A percentile compares a stretch with the other conserved stretches of the same genome.
phyloP scores from a whole-genome alignment of 2,888 invertebrate species.

The Colostygia pectinataria region DNA sequence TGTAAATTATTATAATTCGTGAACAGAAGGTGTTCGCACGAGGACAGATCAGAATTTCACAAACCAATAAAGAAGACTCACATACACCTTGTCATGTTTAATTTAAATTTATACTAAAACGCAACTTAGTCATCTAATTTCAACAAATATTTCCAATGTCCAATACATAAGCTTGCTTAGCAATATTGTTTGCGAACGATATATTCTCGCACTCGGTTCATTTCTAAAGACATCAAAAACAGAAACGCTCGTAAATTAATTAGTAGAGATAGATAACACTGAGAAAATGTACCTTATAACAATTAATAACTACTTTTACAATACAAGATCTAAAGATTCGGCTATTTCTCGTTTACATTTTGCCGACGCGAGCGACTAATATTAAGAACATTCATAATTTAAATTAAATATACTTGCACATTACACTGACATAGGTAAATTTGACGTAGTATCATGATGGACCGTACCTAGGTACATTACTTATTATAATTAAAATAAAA shows the following conservation, averaged over 20 bases:
- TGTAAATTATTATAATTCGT: conserved; percentile 72
- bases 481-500: not conserved
- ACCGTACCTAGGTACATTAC: too few relatives aligned
- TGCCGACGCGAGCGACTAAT: conserved; percentile 14
- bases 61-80: conserved; percentile 44
- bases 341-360: conserved; percentile 25
- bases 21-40: conserved; percentile 59
- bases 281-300: conserved; percentile 49
- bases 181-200: conserved; percentile 44
- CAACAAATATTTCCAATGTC: conserved; percentile 51
- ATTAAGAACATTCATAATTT: not conserved
- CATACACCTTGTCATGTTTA: conserved; percentile 63
- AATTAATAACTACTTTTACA: conserved; percentile 52
- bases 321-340: conserved; percentile 35
- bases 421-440: not conserved
- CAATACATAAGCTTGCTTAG: conserved; percentile 60
- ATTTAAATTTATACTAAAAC: conserved; percentile 48
- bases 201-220: conserved; percentile 19
- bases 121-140: conserved; percentile 59
- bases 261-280: conserved; percentile 50
- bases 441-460: too few relatives aligned
- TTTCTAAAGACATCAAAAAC: conserved; percentile 15
- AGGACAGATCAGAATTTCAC: conserved; percentile 47
- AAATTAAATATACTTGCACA: not conserved
- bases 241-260: conserved; percentile 29